Evolutionary conservation across 35 echinoderm and acorn worm species (phyloP), one percentile per base, ranked within the genome.

Genomic region (Holothuria glaberrima): DNA sequence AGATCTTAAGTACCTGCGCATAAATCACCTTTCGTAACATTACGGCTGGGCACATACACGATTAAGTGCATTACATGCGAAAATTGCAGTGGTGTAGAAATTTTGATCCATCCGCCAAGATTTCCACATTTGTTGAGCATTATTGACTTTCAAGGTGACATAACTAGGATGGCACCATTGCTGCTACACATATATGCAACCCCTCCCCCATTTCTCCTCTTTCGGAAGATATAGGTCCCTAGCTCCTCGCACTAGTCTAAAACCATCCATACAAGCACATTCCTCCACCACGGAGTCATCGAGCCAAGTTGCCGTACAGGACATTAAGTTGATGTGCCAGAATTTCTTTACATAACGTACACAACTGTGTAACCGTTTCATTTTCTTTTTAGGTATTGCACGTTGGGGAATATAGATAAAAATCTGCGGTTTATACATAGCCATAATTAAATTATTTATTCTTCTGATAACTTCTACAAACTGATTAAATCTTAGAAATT

Each of bases 111-210:
- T 91, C 85, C 3, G 81, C 71, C 35, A 90, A 41, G 28, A 90
- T 91, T 77, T 94, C 82, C 20, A 28, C 28, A 44, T 90, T 91
- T 20, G 73, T 58, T 22, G 89, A 91, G 66, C 88, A 91, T 60
- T 57, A 59, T 32, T 90, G 54, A 57, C 54, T 88, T 94, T 91
- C 29, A 80, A 48, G 48, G 82, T 64, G 59, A 86, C 82, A 91
- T 94, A 88, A 75, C 91, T 91, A 70, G 88, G 88, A 81, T 94
- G 93, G 54, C 86, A 88, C 52, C 74, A 93, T 56, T 70, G 28
- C 56, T 93, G 59, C 65, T 93, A 89, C 25, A 93, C 75, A 77
- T 24, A 82, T 28, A 86, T 6, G 89, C 63, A 75, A 34, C 85
- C 24, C 3, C 88, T 78, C 3, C 79, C 88, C 0, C 93, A 88